Evolutionary conservation across 2,113 vertebrate species (phyloP), one percentile per base, ranked within the genome.

Genomic region (Protomyctophum bolini): DNA sequence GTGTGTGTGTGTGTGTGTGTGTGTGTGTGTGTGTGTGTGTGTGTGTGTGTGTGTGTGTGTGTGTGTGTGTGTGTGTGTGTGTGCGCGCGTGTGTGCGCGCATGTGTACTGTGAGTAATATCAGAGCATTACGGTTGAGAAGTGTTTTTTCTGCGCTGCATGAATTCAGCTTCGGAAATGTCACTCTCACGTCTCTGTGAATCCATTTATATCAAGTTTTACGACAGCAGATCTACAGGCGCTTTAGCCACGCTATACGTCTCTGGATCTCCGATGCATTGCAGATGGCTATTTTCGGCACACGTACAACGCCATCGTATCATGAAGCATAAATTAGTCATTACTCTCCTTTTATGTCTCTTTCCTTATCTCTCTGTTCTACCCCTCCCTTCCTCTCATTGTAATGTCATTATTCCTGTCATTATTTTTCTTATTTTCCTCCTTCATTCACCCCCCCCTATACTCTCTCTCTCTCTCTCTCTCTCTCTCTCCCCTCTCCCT

Each of bases 151-250:
- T 83, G 65, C 8, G 57, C 79, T 75, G 83, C 75, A 81, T 85
- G 83, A 85, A 79, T 85, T 78, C 68, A 75, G 74, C 49, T 29
- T 63, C 70, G 61, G 60, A 88, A 88, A 88, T 88, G 80, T 87
- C 80, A 87, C 50, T 14, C 47, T 74, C 21, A 21, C 21, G 52
- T 62, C 54, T 58, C 55, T 65, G 48, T 63, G 61, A 15, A 66
- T 74, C 66, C 55, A 6, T 41, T 41, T 2, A 41, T 41, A 41
- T 6, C 5, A 41, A 2, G 33, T 41, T 41, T 3, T 41, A 41
- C 33, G 5, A 41, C 33, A 41, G 33, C 33, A 41, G 33, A 41
- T 41, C 33, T 41, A 41, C 33, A 41, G 5, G 33, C 33, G 21
- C 21, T 21, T 1, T 21, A 21, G 21, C 21, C 21, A 21, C 21